Conservation (phyloP, 2,888 invertebrate species). For the Alsophila aescularia region DNA sequence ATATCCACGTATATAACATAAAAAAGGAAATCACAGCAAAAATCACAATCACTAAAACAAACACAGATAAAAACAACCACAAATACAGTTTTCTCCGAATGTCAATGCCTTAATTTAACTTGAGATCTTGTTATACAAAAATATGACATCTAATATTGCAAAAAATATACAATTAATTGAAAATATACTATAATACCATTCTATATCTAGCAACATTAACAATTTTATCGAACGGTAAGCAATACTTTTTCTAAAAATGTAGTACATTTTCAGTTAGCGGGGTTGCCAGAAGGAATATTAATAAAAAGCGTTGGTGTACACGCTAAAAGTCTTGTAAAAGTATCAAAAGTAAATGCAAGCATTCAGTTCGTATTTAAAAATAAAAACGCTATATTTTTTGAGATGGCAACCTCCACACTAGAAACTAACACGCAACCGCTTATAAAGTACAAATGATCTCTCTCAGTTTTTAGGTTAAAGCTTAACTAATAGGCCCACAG, state of each 20-base stretch:
- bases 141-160: conserved; percentile 70
- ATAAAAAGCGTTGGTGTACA: conserved; percentile 51
- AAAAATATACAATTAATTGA: conserved; percentile 65
- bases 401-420: conserved; percentile 66
- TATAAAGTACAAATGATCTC: conserved; percentile 74
- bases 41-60: conserved; percentile 60
- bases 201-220: conserved; percentile 78
- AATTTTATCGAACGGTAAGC: conserved; percentile 76
- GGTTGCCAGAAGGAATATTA: conserved; percentile 63
- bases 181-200: conserved; percentile 54
- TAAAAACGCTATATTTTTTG: conserved; percentile 42
- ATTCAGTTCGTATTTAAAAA: conserved; percentile 59
- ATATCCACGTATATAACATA: conserved; percentile 42
- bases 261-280: conserved; percentile 47
- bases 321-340: conserved; percentile 45
- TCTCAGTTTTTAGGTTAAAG: conserved; percentile 71
- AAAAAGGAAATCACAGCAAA: conserved; percentile 72
- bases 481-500: conserved; percentile 52
- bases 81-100: conserved; percentile 40
- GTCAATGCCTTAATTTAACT: conserved; percentile 53
- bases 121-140: conserved; percentile 74
- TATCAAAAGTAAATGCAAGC: conserved; percentile 74
- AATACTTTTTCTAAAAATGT: conserved; percentile 71
- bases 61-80: conserved; percentile 43
- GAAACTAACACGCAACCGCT: conserved; percentile 59